Evolutionary conservation across 2,113 vertebrate genomes (phyloP), one percentile per base, ranked within the genome.

Genomic region (Corythoichthys haematopterus): DNA sequence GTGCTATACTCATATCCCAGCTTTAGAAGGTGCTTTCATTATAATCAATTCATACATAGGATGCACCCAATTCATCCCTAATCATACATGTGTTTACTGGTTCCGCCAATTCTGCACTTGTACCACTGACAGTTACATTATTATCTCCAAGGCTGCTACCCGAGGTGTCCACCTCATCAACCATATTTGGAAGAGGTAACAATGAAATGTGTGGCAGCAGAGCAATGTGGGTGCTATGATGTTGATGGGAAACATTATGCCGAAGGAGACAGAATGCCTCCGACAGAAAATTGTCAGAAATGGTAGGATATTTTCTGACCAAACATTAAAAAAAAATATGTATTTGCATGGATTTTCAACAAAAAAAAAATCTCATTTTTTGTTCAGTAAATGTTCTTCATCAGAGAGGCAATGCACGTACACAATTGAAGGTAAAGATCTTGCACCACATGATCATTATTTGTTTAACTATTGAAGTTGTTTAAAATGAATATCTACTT

Each of bases 61-160:
- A 50, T 15, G 10, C 14, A 50, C 47, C 14, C 14, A 13, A 12
- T 9, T 1, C 38, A 11, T 38, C 20, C 15, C 3, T 15, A 4
- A 33, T n/a, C 36, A 58, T 60, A 38, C 13, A 61, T 69, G 20
- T 5, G 28, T 2, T 60, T 16, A 9, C 2, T 69, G 0, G 12
- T 1, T 50, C 2, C 0, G 63, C 4, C 20, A 48, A 2, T 20
- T 68, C 1, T 58, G 4, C 37, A 3, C 7, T 55, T 62, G 37
- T 40, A 4, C 7, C 1, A 51, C 64, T 75, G 16, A 65, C 0
- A 6, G 1, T 56, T 3, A 28, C 48, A 12, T 51, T 55, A 60
- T 8, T 35, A 15, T 76, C 81, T 78, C 61, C 14, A 77, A 98
- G 95, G 95, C 9, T 98, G 95, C 79, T 98, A 96, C 80, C 94